phyloP scores from a whole-genome alignment of 2,797 vertebrate species.

The Paramormyrops hopkinsi region DNA sequence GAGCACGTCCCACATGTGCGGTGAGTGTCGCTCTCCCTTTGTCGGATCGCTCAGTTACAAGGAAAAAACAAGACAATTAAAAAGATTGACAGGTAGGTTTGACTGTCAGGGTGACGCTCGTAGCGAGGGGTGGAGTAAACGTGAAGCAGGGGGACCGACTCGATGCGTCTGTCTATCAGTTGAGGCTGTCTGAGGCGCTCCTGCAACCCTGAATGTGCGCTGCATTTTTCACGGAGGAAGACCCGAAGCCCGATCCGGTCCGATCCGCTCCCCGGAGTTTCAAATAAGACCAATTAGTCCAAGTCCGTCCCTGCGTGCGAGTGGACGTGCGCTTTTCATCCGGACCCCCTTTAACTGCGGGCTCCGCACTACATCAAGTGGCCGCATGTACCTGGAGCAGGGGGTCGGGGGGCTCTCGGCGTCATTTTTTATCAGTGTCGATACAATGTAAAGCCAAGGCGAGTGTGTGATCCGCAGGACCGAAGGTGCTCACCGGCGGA shows the following conservation, averaged over 20 bases:
- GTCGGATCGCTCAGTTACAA: constrained; percentile 62
- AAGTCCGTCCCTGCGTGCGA: constrained; percentile 59
- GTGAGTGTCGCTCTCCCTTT: constrained; percentile 50
- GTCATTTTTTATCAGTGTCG: constrained; percentile 48
- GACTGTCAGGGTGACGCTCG: constrained; percentile 98
- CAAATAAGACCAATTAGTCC: constrained; percentile 52
- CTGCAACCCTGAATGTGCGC: constrained; percentile 83
- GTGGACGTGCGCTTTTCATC: constrained; percentile 46
- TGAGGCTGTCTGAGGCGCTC: constrained; percentile 90
- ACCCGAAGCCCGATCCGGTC: constrained; percentile 51
- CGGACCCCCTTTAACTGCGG: constrained; percentile 10
- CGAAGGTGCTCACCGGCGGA: constrained; percentile 56
- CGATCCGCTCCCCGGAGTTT: constrained; percentile 74
- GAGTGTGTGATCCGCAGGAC: constrained; percentile 36
- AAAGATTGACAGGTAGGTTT: constrained; percentile 98
- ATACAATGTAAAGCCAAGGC: constrained; percentile 36
- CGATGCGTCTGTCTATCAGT: constrained; percentile 99
- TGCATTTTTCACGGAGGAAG: constrained; percentile 73
- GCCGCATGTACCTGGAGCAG: constrained; percentile 53
- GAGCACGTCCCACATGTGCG: constrained; percentile 23
- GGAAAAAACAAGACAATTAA: constrained; percentile 85
- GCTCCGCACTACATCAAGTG: constrained; percentile 51
- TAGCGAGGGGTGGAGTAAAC: constrained; percentile 92
- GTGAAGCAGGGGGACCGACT: constrained; percentile 89
- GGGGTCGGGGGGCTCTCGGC: constrained; percentile 34